Evolutionary conservation across 2,797 vertebrate species (phyloP).

Genomic region (Podarcis lilfordi): DNA sequence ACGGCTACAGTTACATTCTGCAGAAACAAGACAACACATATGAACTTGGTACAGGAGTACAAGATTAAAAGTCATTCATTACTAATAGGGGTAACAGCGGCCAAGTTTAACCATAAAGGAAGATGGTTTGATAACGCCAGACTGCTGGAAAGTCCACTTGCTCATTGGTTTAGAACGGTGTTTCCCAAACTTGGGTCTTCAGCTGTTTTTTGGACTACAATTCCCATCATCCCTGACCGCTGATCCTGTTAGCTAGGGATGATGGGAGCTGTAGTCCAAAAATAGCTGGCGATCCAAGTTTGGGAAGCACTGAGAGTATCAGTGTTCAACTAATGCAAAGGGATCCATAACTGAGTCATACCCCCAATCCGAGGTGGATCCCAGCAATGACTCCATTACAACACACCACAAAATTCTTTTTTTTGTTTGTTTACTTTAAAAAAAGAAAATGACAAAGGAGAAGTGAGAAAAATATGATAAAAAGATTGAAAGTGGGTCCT

Average conservation of each 20-base stretch:
- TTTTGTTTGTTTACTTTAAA: background rate
- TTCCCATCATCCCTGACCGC: too few relatives aligned
- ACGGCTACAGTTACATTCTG: conserved; percentile 99
- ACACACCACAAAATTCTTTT: too few relatives aligned
- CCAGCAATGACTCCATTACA: background rate
- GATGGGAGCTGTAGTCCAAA: too few relatives aligned
- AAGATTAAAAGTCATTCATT: conserved; percentile 57
- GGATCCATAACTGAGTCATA: background rate
- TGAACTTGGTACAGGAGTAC: conserved; percentile 75
- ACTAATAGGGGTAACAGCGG: conserved; percentile 63
- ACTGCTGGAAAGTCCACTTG: conserved; percentile 30
- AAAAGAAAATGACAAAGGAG: background rate
- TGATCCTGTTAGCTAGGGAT: too few relatives aligned
- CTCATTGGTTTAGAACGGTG: conserved; percentile 53
- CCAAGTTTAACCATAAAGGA: conserved; percentile 66
- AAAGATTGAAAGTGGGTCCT: background rate
- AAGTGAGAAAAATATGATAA: background rate
- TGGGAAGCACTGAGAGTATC: too few relatives aligned
- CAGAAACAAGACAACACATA: conserved; percentile 94
- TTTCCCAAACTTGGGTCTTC: too few relatives aligned
- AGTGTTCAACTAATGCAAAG: too few relatives aligned
- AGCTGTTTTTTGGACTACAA: too few relatives aligned
- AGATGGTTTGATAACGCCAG: conserved; percentile 65
- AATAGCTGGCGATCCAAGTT: too few relatives aligned
- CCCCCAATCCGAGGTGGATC: background rate